phyloP scores from a whole-genome alignment of 2,113 vertebrate species.

The Aramus guarauna region DNA sequence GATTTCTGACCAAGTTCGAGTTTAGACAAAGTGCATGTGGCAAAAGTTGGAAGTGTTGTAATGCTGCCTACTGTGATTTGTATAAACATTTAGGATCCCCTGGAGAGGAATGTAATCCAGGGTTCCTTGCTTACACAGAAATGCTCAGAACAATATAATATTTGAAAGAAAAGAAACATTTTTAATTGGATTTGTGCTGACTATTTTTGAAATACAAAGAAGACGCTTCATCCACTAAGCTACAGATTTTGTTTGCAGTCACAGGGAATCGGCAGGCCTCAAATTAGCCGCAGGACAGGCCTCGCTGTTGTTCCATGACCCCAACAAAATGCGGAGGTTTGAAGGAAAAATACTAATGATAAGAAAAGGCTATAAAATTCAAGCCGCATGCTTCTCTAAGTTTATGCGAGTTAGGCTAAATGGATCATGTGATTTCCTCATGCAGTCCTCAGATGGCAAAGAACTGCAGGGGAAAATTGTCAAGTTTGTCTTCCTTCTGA shows the following conservation, averaged over 20 bases:
- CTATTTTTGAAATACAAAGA: slow-evolving; percentile 51
- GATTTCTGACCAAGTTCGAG: slow-evolving; percentile 50
- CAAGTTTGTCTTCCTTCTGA: not conserved
- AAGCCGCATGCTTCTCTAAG: not conserved
- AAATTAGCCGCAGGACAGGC: slow-evolving; percentile 35
- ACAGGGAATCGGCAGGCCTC: not conserved
- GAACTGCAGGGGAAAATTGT: not conserved
- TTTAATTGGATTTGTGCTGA: slow-evolving; percentile 61
- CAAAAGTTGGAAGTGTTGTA: slow-evolving; percentile 64
- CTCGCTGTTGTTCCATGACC: not conserved
- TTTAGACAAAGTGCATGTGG: slow-evolving; percentile 60
- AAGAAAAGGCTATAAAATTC: slow-evolving; percentile 41
- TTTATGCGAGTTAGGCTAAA: not conserved
- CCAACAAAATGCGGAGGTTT: not conserved
- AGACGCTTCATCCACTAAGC: slow-evolving; percentile 36
- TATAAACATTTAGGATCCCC: slow-evolving; percentile 63
- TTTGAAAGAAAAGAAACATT: slow-evolving; percentile 53
- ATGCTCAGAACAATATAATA: slow-evolving; percentile 8
- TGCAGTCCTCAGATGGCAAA: not conserved
- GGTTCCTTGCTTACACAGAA: slow-evolving; percentile 53
- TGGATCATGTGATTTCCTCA: not conserved
- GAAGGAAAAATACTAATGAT: slow-evolving; percentile 25
- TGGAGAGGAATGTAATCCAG: slow-evolving; percentile 58
- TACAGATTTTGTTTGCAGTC: slow-evolving; percentile 41
- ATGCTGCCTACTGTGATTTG: slow-evolving; percentile 63